Percentiles rank a stretch among this genome's conserved stretches.
Conservation (phyloP, 1,140 invertebrate species). For the Micrasema minimum region DNA sequence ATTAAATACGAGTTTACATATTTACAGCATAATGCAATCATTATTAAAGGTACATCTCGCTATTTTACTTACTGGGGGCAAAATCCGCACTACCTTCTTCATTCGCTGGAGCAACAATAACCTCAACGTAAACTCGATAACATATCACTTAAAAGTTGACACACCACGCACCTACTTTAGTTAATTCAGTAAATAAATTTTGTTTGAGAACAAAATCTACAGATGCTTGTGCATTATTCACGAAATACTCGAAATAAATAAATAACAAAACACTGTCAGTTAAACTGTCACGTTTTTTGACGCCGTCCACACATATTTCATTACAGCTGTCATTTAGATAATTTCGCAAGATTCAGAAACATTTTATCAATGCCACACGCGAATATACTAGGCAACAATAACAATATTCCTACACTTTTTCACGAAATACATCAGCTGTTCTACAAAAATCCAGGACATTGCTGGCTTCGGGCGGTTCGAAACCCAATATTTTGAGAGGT, state of each 20-base stretch:
- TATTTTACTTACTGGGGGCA: constrained; percentile 13
- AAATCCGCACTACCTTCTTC: constrained; percentile 20
- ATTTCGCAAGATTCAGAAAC: not conserved
- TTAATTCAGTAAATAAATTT: not conserved
- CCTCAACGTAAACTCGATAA: constrained; percentile 19
- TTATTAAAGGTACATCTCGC: constrained; percentile 9
- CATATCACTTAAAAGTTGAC: constrained; percentile 23
- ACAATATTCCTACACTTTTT: constrained; percentile 12
- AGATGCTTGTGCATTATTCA: not conserved
- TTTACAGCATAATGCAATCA: not conserved
- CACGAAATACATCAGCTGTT: constrained; percentile 29
- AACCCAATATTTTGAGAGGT: constrained; percentile 20
- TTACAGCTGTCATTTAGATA: constrained; percentile 18
- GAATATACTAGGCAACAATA: not conserved
- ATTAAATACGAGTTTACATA: not conserved
- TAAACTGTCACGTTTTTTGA: constrained; percentile 22
- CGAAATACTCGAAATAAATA: constrained; percentile 23
- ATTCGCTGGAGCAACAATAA: constrained; percentile 24
- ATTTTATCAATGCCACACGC: not conserved
- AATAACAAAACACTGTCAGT: constrained; percentile 35
- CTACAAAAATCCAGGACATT: constrained; percentile 13
- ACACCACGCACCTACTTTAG: constrained; percentile 1
- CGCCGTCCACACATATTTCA: not conserved
- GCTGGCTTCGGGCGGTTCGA: constrained; percentile 17
- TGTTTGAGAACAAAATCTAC: constrained; percentile 4